Base-by-base conservation (phyloP, 2,888 invertebrate genomes). In the Cerceris rybyensis region DNA sequence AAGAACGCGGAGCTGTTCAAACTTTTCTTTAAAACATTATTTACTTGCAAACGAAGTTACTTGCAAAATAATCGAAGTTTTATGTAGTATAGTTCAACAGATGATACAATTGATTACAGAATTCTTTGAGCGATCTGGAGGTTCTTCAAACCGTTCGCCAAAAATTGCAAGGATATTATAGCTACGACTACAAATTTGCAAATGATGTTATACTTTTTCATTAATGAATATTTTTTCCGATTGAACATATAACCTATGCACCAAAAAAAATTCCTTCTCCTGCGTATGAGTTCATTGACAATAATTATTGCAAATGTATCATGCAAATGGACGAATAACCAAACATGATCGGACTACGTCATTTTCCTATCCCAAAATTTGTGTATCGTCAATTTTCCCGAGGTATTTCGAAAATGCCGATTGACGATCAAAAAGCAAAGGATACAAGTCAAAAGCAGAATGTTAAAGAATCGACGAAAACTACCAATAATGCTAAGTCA, bases 141-240 rank as follows among this genome's bases (percentile, higher is more conserved):
- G 61, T 75, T 8, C 60, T 88, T 7, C 78, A 72, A 50, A 72
- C 79, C 39, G 73, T 80, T 50, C 41, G 75, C 9, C 13, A n/a
- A 5, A 78, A 87, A 50, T 49, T 88, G 6, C 59, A 82, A 13
- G 82, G 81, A 64, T 81, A 83, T 60, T 77, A 84, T 59, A 64
- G 50, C 46, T 87, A 9, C 71, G 76, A 13, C 11, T 85, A 11
- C n/a, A n/a, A n/a, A n/a, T n/a, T n/a, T n/a, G n/a, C n/a, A n/a
- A n/a, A n/a, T n/a, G n/a, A n/a, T 78, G 77, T 78, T 16, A 39
- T 46, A 49, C 52, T 50, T 60, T 60, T 61, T 42, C 49, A 50
- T 28, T 2, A 41, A 7, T 42, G 4, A 39, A 11, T 54, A 9
- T 49, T 11, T 14, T 14, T n/a, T 61, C 43, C n/a, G 41, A 41